Base-by-base conservation (phyloP, 2,113 vertebrate species). In the Todiramphus chloris region DNA sequence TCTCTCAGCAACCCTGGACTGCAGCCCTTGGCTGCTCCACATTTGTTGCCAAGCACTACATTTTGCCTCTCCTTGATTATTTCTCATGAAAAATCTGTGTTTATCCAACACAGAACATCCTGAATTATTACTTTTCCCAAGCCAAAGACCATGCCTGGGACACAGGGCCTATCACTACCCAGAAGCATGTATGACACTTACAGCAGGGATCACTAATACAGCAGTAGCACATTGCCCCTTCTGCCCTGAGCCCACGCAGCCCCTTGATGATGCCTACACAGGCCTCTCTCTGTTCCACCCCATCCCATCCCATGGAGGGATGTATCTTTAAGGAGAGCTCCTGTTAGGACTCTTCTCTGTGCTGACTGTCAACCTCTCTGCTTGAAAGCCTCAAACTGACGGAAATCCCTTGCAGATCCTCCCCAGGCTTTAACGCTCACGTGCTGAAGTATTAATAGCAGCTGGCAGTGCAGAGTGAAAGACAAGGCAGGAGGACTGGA, bases 331-430 rank as follows among this genome's bases (percentile, higher is more conserved):
- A 81, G 48, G 35, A 75, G 48, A 91, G 63, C 13, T 39, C 50
- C 74, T 77, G 19, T 7, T 24, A 37, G 43, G 35, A 12, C 33
- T 55, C 37, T 74, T 13, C 55, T 70, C 81, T 0, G 0, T 14
- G n/a, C 66, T 91, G 70, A 70, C 67, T 79, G 89, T 77, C 48
- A 83, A 8, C 0, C 33, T 81, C 33, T 79, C 77, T 82, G 30
- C 82, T 59, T 39, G 33, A 67, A 63, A 90, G 78, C 63, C 56
- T 88, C 78, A 43, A 69, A 64, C 82, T 44, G 64, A 56, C 31
- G 35, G 88, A 75, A 93, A 88, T 53, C 74, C 79, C 70, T 81
- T 31, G 19, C 35, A 79, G 53, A 92, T 86, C 88, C 90, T 94
- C 48, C 50, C 68, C 5, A 5, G 82, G 53, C 62, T 95, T 60